Conservation (phyloP, 2,113 vertebrate species). For the Mobula birostris region DNA sequence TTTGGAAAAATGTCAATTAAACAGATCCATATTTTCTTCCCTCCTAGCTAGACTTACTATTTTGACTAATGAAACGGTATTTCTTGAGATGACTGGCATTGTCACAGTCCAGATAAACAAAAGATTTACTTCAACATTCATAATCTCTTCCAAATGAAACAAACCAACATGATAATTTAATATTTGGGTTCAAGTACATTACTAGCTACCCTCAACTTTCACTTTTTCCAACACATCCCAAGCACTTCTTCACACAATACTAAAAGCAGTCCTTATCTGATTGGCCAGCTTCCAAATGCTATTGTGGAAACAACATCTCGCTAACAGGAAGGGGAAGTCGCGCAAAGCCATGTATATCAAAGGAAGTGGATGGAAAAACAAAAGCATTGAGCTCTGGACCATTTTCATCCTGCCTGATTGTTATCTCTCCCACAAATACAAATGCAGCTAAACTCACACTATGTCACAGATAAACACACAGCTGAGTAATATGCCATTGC, state of each 20-base stretch:
- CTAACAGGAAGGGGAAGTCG: constrained; percentile 85
- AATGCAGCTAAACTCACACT: constrained; percentile 7
- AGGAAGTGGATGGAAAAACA: constrained; percentile 78
- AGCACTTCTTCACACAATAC: constrained; percentile 33
- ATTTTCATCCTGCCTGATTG: constrained; percentile 29
- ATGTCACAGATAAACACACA: constrained; percentile 18
- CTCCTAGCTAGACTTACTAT: background rate
- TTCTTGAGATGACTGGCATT: background rate
- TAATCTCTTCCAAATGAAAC: background rate
- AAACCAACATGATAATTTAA: constrained; percentile 21
- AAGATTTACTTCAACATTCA: background rate
- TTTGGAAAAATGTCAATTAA: background rate
- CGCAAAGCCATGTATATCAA: constrained; percentile 70
- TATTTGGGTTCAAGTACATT: constrained; percentile 1
- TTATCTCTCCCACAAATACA: constrained; percentile 30
- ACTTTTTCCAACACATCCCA: constrained; percentile 54
- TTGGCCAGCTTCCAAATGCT: constrained; percentile 69
- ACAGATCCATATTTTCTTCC: background rate
- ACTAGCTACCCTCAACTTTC: constrained; percentile 46
- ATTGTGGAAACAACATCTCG: constrained; percentile 63
- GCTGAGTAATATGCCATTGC: background rate
- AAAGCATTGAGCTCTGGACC: constrained; percentile 44
- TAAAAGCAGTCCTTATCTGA: constrained; percentile 49
- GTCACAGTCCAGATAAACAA: background rate
- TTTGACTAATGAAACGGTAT: background rate